Base-by-base conservation (phyloP, 2,797 vertebrate genomes). In the Tokudaia tokunoshimensis region DNA sequence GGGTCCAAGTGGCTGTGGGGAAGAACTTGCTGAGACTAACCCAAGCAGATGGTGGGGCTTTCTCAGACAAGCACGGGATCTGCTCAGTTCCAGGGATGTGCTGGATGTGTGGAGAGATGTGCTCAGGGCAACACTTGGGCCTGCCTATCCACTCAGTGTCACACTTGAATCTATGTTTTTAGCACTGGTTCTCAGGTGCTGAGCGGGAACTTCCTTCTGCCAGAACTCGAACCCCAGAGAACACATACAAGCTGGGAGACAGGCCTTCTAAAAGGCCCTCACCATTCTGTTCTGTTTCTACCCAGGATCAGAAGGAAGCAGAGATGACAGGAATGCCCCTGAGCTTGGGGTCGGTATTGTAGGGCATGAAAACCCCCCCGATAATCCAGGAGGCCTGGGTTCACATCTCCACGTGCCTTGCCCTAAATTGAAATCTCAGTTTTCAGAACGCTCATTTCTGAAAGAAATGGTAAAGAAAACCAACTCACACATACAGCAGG, bases 401-500 rank as follows among this genome's bases (percentile, higher is more conserved):
- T 76, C 44, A 65, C 59, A 61, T 22, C 41, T 47, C 84, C 13
- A n/a, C 15, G 1, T 2, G 47, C 29, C 15, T 84, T 70, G 61
- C 78, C 24, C 59, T 86, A 44, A 67, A 37, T 79, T 72, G 65
- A 67, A 67, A 85, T 50, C 44, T 70, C 7, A 26, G 44, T 41
- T 44, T 88, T 52, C 37, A 4, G 74, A 81, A 91, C 72, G 76
- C 22, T 63, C 72, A 34, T 63, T 91, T 81, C 86, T 78, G 65
- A 41, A 41, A 41, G 41, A 41, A 41, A 41, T 2, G 41, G 3
- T 2, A 41, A 2, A 76, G 17, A 34, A 79, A 80, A 50, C 31
- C 3, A 4, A n/a, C 0, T 19, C 6, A 61, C 24, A 19, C 67
- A 72, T 70, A 29, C 22, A 92, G 55, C 0, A 2, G 26, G 80